Conservation (phyloP, 1,140 invertebrate species). For the Drosophila ercepeae region DNA sequence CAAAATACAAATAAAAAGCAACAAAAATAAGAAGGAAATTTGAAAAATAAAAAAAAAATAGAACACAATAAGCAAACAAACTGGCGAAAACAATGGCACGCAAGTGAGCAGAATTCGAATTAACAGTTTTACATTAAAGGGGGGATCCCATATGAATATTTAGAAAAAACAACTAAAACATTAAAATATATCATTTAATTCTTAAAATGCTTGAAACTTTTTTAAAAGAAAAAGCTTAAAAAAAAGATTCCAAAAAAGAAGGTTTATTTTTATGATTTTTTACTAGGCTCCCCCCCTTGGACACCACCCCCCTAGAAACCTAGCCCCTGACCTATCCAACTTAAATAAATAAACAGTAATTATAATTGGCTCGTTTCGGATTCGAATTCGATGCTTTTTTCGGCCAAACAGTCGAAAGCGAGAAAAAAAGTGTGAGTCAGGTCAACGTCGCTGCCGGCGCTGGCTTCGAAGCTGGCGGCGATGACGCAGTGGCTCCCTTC, state of each 20-base stretch:
- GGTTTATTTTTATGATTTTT: neutral
- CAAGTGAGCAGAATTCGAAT: constrained; percentile 19
- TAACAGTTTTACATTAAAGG: constrained; percentile 45
- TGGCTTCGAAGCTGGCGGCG: constrained; percentile 13
- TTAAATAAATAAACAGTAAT: constrained; percentile 71
- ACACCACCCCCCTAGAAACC: neutral
- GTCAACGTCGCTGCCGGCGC: constrained; percentile 3
- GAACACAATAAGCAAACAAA: neutral
- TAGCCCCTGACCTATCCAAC: neutral
- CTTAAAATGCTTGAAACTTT: too few relatives aligned
- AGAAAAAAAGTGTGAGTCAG: neutral
- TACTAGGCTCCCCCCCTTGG: neutral
- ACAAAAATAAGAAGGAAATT: neutral
- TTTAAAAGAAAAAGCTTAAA: too few relatives aligned
- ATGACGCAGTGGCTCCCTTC: constrained; percentile 14
- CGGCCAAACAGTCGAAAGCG: constrained; percentile 5
- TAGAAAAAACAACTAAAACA: too few relatives aligned
- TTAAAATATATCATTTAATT: too few relatives aligned
- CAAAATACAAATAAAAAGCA: neutral
- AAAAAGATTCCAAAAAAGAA: too few relatives aligned
- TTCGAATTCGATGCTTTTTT: constrained; percentile 53
- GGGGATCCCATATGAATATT: neutral
- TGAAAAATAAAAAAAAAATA: constrained; percentile 1
- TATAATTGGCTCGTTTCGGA: constrained; percentile 60
- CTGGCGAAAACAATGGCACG: constrained; percentile 47